A percentile compares a stretch with the other conserved stretches of the same genome.
Conservation (phyloP, 1,140 invertebrate species). For the Bombus impatiens region DNA sequence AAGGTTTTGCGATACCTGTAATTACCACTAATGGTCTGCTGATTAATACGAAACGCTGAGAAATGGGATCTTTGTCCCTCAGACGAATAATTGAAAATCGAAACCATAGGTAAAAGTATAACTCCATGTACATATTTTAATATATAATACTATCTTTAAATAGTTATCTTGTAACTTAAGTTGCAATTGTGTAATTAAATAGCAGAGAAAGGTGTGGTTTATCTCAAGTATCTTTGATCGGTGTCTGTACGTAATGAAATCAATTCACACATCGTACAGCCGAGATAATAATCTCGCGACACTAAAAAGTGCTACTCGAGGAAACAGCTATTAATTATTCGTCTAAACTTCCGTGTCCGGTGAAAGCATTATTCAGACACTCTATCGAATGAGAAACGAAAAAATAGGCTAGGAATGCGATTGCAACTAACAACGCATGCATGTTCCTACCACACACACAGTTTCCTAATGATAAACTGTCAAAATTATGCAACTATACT, state of each 20-base stretch:
- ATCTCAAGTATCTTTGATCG: too few species aligned
- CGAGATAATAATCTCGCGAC: neutral
- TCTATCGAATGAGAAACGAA: neutral
- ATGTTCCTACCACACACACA: too few species aligned
- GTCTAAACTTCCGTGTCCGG: conserved; percentile 20
- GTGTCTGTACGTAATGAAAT: too few species aligned
- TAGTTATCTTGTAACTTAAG: neutral
- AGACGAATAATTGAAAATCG: neutral
- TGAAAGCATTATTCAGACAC: conserved; percentile 22
- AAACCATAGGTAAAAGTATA: neutral
- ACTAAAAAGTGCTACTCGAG: neutral
- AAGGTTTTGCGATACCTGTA: too few species aligned
- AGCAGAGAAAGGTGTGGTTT: neutral
- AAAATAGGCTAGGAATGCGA: neutral
- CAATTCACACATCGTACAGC: neutral
- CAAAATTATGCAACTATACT: conserved; percentile 7
- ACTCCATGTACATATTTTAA: too few species aligned
- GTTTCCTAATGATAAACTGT: neutral
- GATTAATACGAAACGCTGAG: too few species aligned
- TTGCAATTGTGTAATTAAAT: too few species aligned
- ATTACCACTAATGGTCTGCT: too few species aligned
- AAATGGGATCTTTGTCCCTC: too few species aligned
- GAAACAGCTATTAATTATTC: neutral
- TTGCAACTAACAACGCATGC: too few species aligned
- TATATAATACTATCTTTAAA: neutral